Evolutionary conservation across 2,113 vertebrate species (phyloP).

Genomic region (Oxyruncus cristatus): DNA sequence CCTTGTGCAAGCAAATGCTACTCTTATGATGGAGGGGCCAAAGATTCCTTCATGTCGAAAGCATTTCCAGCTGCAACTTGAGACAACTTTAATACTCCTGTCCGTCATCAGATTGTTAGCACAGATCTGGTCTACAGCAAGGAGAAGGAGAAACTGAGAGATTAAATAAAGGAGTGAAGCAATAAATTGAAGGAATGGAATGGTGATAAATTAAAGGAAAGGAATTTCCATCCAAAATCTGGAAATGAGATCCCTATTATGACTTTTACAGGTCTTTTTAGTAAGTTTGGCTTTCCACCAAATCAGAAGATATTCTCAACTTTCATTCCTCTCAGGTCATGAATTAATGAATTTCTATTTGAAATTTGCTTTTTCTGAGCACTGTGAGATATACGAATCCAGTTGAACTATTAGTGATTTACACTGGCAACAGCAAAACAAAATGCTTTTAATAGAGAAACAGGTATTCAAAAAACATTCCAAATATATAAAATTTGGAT

Average conservation of each 20-base stretch:
- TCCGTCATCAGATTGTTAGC: not conserved
- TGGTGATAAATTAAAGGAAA: not conserved
- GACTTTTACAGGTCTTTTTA: not conserved
- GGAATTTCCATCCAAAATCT: not conserved
- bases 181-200: not conserved
- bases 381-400: not conserved
- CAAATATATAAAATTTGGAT: not conserved
- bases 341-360: not conserved
- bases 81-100: not conserved
- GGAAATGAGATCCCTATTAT: not conserved
- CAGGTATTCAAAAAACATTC: not conserved
- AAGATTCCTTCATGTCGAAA: not conserved
- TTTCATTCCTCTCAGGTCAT: not conserved
- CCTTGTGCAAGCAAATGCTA: not conserved
- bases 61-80: not conserved
- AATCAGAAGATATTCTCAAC: not conserved
- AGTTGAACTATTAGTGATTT: not conserved
- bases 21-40: not conserved
- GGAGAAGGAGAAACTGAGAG: not conserved
- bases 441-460: not conserved
- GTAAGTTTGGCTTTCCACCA: not conserved
- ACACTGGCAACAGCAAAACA: not conserved
- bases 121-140: not conserved
- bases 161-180: not conserved
- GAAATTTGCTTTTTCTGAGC: not conserved